phyloP scores from a whole-genome alignment of 2,113 vertebrate species.

The Odocoileus virginianus region DNA sequence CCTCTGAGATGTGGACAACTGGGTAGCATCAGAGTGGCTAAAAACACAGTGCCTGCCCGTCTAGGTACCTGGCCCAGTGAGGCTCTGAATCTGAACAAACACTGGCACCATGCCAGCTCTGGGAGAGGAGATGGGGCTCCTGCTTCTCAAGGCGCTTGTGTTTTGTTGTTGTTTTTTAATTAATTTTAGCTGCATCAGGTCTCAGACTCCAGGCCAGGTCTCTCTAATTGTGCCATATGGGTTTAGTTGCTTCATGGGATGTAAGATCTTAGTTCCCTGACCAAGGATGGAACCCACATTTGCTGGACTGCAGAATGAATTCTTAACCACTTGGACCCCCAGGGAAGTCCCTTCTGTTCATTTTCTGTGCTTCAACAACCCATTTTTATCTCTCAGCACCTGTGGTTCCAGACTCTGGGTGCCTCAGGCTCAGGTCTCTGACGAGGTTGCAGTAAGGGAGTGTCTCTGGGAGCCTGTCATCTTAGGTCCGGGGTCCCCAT shows the following conservation, averaged over 20 bases:
- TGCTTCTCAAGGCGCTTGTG: neutral
- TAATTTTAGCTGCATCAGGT: neutral
- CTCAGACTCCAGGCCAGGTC: neutral
- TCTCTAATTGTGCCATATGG: neutral
- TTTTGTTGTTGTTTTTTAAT: neutral
- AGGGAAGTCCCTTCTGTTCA: neutral
- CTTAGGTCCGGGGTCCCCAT: neutral
- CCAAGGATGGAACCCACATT: neutral
- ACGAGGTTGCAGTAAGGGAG: accelerated
- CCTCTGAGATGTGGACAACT: neutral
- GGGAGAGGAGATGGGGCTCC: neutral
- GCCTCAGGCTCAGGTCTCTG: neutral
- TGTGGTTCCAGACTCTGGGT: neutral
- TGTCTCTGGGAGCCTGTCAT: neutral
- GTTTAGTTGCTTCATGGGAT: neutral
- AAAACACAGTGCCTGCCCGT: neutral
- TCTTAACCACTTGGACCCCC: neutral
- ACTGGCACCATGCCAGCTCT: neutral
- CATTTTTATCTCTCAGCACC: accelerated
- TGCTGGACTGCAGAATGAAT: neutral
- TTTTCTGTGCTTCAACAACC: neutral
- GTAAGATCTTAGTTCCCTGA: neutral
- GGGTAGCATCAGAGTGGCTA: neutral
- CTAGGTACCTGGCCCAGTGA: neutral
- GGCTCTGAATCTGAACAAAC: neutral